Conservation (phyloP, 2,113 vertebrate species). For the Megaceryle maxima region DNA sequence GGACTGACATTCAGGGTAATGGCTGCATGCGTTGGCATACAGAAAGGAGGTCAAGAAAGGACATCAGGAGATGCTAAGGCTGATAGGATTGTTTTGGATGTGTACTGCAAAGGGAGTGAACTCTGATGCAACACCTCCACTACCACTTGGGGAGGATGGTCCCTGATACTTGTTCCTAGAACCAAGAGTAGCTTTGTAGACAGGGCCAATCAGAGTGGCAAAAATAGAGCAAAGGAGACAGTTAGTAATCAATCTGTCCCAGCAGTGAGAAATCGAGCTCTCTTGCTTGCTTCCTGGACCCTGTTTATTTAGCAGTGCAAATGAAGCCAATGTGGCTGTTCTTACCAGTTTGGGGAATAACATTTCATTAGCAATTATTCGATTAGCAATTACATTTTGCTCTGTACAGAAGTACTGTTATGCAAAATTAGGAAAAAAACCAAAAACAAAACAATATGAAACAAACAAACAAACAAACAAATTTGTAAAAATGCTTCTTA, state of each 20-base stretch:
- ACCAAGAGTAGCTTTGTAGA: not conserved
- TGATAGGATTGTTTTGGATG: not conserved
- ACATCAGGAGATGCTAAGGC: not conserved
- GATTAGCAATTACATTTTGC: not conserved
- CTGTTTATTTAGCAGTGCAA: not conserved
- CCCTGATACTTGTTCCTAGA: not conserved
- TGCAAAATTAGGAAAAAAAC: not conserved
- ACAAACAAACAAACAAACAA: not conserved
- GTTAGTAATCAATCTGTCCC: not conserved
- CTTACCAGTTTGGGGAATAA: not conserved
- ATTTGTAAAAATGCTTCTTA: not conserved
- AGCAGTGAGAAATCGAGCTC: not conserved
- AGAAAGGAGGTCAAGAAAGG: not conserved
- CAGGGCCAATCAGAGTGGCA: not conserved
- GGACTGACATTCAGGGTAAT: not conserved
- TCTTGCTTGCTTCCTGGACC: not conserved
- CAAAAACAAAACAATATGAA: too few relatives aligned
- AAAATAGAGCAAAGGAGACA: not conserved
- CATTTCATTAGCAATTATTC: not conserved
- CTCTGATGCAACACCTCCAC: not conserved
- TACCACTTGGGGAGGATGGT: not conserved
- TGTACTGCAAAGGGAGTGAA: not conserved
- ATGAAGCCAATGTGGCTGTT: not conserved
- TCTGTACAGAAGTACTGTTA: not conserved
- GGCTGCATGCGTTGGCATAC: fast-evolving